Base-by-base conservation (phyloP, 2,888 invertebrate species). In the Drosophila birchii region DNA sequence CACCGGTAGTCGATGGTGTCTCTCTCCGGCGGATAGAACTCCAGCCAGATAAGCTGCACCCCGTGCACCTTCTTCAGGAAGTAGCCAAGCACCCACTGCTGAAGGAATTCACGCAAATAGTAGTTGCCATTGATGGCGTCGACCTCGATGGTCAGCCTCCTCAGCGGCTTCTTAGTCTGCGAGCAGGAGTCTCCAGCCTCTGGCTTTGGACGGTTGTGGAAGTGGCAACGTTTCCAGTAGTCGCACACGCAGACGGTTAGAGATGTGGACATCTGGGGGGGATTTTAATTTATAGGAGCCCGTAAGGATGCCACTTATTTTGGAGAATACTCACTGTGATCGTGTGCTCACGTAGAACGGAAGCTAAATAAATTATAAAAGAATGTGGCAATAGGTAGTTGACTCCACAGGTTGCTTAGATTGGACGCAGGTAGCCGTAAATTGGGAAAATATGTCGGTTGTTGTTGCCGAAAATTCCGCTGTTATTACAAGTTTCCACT, bases 1-100 rank as follows among this genome's bases (percentile, higher is more conserved):
- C 96, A 96, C 67, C 94, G 94, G 91, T 95, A 95, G 91, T 96
- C 96, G 77, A 96, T 94, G 51, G 95, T 93, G 89, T 96, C 94
- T 68, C 92, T 93, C 72, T 93, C 93, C 1, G 95, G 95, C 16
- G 94, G 94, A 64, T 93, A 91, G 45, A 96, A 88, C 77, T 93
- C 93, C 54, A 96, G 53, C 78, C 90, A 76, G n/a, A 92, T 44
- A 14, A 90, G 44, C 26, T 86, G 72, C 12, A 86, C 78, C 0
- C 80, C 81, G 26, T 80, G 73, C 0, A 72, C 29, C 11, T 34
- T 38, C 9, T 73, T 77, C 7, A 91, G 61, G 11, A 58, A 38
- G 9, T 67, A 11, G 26, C 81, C 76, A 55, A 91, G 81, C 60
- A 75, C 81, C 6, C 64, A 68, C 18, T 86, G 91, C 29, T 89